phyloP scores from a whole-genome alignment of 2,797 vertebrate genomes.

The Aplochiton taeniatus region DNA sequence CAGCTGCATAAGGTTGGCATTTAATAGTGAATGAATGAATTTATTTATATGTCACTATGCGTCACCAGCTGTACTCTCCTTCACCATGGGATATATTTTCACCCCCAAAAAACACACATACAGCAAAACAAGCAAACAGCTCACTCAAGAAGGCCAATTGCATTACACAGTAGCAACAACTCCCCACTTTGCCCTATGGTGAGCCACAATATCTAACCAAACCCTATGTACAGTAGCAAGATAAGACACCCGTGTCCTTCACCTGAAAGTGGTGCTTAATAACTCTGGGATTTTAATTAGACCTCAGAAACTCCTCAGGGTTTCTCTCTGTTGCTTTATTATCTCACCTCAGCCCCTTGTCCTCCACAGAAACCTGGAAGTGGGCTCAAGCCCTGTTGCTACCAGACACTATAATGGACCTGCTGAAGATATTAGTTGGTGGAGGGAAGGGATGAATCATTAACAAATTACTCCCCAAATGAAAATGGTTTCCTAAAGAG shows the following conservation, averaged over 20 bases:
- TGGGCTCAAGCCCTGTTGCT: slow-evolving; percentile 32
- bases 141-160: too few species aligned
- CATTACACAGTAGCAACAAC: too few species aligned
- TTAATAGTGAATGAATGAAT: too few species aligned
- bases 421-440: slow-evolving; percentile 43
- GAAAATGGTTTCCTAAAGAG: slow-evolving; percentile 59
- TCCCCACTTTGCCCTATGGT: too few species aligned
- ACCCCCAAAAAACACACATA: too few species aligned
- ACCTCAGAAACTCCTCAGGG: slow-evolving; percentile 20
- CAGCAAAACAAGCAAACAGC: too few species aligned
- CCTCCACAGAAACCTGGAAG: slow-evolving; percentile 25
- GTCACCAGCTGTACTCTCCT: too few species aligned
- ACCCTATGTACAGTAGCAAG: not conserved
- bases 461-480: slow-evolving; percentile 59
- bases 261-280: not conserved
- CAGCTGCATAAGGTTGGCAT: too few species aligned
- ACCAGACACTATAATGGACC: slow-evolving; percentile 50
- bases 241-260: not conserved
- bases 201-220: too few species aligned
- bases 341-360: slow-evolving; percentile 32
- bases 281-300: slow-evolving; percentile 10
- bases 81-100: too few species aligned
- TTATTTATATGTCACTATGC: too few species aligned
- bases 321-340: slow-evolving; percentile 25
- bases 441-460: slow-evolving; percentile 59